Evolutionary conservation across 1,140 invertebrate species (phyloP).

Genomic region (Eriosoma lanigerum): DNA sequence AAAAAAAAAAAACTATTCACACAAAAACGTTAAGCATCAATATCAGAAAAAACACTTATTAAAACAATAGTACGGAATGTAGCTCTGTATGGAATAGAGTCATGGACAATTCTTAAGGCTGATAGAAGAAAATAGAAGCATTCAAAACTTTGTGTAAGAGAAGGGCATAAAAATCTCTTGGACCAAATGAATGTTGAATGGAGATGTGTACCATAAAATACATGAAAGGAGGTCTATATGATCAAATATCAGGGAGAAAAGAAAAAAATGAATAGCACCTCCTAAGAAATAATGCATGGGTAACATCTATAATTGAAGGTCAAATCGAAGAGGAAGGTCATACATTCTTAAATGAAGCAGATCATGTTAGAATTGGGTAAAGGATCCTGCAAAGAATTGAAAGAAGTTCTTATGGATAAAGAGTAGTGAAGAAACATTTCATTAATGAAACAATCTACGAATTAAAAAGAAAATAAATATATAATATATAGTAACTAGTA

Average conservation of each 20-base stretch:
- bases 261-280: not conserved
- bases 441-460: constrained; percentile 7
- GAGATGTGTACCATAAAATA: not conserved
- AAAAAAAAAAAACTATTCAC: too few species aligned
- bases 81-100: too few species aligned
- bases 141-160: not conserved
- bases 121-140: not conserved
- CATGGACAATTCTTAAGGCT: not conserved
- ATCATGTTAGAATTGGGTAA: not conserved
- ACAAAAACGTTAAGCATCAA: not conserved
- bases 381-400: not conserved
- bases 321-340: not conserved
- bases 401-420: not conserved
- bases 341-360: not conserved
- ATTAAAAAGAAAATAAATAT: too few species aligned
- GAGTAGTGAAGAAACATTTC: constrained; percentile 10
- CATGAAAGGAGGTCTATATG: not conserved
- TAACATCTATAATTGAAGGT: too few species aligned
- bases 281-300: not conserved
- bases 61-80: not conserved
- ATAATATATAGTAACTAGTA: too few species aligned
- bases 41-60: not conserved
- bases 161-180: not conserved
- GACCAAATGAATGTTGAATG: not conserved
- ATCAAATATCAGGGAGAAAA: not conserved